A percentile compares a stretch with the other conserved stretches of the same genome.
phyloP scores from a whole-genome alignment of 2,113 vertebrate genomes.

The Corapipo altera region DNA sequence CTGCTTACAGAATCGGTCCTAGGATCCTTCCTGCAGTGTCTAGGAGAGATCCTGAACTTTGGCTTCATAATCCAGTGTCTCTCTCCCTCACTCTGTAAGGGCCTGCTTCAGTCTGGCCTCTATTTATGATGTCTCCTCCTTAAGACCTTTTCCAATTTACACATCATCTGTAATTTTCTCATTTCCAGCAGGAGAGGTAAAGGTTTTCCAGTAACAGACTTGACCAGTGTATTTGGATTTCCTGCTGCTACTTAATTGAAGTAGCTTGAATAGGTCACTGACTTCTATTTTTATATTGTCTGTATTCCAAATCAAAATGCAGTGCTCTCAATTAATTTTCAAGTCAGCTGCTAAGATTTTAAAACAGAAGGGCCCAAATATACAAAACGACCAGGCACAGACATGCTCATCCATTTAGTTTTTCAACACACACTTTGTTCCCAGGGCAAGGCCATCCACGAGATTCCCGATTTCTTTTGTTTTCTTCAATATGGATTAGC shows the following conservation, averaged over 20 bases:
- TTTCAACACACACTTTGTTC: background rate
- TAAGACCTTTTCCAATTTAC: background rate
- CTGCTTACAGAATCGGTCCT: background rate
- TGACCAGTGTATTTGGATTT: background rate
- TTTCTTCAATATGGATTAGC: background rate
- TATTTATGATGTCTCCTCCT: background rate
- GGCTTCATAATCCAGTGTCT: background rate
- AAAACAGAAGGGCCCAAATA: background rate
- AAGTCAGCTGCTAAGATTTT: background rate
- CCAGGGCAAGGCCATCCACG: background rate
- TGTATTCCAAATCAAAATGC: background rate
- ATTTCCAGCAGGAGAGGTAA: background rate
- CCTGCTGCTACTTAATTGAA: background rate
- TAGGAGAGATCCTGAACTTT: background rate
- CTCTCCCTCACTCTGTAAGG: background rate
- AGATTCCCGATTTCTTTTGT: background rate
- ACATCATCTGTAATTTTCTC: background rate
- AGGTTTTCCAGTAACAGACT: background rate
- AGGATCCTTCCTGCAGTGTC: background rate
- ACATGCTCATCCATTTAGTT: accelerated
- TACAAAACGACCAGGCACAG: background rate
- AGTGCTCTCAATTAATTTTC: background rate
- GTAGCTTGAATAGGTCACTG: background rate
- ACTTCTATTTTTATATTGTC: background rate
- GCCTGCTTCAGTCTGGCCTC: background rate